Evolutionary conservation across 2,888 invertebrate species (phyloP).

Genomic region (Caenorhabditis parvicauda): DNA sequence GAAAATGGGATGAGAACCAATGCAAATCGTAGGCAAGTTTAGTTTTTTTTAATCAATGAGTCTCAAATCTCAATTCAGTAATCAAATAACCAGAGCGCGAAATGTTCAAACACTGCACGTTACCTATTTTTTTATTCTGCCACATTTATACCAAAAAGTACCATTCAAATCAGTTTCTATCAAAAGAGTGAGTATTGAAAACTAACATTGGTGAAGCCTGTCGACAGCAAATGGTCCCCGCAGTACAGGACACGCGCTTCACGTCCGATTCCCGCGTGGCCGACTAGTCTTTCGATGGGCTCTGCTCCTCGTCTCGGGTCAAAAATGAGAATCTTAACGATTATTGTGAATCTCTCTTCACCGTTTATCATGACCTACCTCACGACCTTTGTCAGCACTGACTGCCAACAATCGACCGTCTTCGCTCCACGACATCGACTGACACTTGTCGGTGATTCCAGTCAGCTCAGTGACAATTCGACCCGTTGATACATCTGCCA

Average conservation of each 20-base stretch:
- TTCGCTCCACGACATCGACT: constrained; percentile 84
- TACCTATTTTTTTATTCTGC: neutral
- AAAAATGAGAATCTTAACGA: constrained; percentile 50
- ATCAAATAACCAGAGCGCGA: no score
- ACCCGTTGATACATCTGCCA: constrained; percentile 78
- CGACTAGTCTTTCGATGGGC: constrained; percentile 37
- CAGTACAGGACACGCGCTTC: constrained; percentile 78
- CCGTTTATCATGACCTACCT: constrained; percentile 15
- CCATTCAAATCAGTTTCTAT: neutral
- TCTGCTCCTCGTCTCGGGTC: constrained; percentile 63
- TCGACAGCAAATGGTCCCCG: constrained; percentile 81
- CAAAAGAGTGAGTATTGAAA: no score
- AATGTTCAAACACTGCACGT: neutral
- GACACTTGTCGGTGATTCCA: constrained; percentile 71
- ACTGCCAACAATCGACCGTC: constrained; percentile 81
- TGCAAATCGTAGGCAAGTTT: no score
- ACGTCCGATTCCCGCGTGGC: constrained; percentile 50
- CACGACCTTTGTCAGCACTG: constrained; percentile 66
- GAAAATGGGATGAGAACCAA: no score
- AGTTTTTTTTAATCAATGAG: no score
- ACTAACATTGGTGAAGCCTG: constrained; percentile 79
- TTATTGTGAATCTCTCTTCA: neutral
- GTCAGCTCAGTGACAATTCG: constrained; percentile 31
- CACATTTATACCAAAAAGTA: neutral
- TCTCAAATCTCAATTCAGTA: no score